Conservation (phyloP, 2,113 vertebrate species). For the Cranoglanis bouderius region DNA sequence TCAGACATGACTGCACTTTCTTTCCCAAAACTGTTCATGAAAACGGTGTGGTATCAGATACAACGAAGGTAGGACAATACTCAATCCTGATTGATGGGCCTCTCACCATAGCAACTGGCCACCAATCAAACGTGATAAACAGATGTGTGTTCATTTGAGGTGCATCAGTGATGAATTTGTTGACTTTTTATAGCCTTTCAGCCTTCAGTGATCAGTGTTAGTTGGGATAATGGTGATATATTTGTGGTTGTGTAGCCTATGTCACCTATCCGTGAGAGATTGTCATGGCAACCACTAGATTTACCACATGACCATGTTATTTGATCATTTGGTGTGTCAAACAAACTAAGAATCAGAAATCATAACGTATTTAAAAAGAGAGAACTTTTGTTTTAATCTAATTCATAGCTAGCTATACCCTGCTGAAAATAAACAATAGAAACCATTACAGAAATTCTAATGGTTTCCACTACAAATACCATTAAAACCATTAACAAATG, state of each 20-base stretch:
- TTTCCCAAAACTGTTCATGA: background rate
- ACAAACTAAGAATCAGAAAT: background rate
- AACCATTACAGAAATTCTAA: no score
- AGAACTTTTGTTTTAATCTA: background rate
- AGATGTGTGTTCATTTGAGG: background rate
- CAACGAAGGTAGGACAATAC: background rate
- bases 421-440: no score
- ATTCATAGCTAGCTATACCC: background rate
- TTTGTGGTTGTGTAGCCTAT: no score
- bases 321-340: no score
- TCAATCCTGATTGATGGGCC: background rate
- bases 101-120: background rate
- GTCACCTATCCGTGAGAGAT: no score
- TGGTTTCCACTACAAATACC: no score
- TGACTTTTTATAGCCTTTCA: background rate
- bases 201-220: background rate
- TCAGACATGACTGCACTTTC: background rate
- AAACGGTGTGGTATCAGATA: background rate
- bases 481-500: no score
- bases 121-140: background rate
- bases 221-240: background rate
- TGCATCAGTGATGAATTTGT: background rate
- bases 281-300: background rate
- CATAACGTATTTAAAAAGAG: background rate
- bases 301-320: background rate